Base-by-base conservation (phyloP, 2,113 vertebrate genomes). In the Pedionomus torquatus region DNA sequence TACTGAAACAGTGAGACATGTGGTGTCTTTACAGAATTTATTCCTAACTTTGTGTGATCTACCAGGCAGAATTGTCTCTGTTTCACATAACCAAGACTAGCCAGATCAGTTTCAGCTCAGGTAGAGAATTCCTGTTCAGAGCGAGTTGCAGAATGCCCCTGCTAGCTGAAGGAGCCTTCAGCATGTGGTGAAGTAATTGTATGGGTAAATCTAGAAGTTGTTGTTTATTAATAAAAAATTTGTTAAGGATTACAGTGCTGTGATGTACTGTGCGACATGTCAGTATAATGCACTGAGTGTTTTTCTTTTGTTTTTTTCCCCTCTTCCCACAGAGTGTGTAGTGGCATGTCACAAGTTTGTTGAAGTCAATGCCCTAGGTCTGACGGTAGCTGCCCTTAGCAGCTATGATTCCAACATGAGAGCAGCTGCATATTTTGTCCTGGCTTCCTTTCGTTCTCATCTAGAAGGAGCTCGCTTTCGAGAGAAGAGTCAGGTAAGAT, bases 311-410 rank as follows among this genome's bases (percentile, higher is more conserved):
- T 1, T 69, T 63, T 17, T 66, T 57, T 18, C 52, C 54, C 41
- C 2, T 64, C 33, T 80, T 80, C 13, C 78, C 64, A 55, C 97
- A 99, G 99, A 99, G 72, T 98, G 98, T 60, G 98, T 99, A 65
- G 97, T 99, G 51, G 99, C 99, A 51, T 99, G 99, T 96, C 96
- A 98, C 19, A 99, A 99, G 96, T 99, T 99, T 87, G 97, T 99
- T 14, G 99, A 99, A 65, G 98, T 98, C 70, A 99, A 99, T 13
- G 99, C 99, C 55, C 93, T 99, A 44, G 99, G 99, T 7, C 90
- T 99, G 6, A 98, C 99, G 0, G 90, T 99, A 13, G 97, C 97
- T 51, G 98, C 99, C 14, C 98, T 99, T n/a, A 99, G 99, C 94
- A 99, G 99, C 97, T 99, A 99, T 2, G 99, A 99, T 96, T 91